Percentiles rank a stretch among this genome's conserved stretches.
Conservation (phyloP, 2,113 vertebrate genomes). For the Phocoena sinus region DNA sequence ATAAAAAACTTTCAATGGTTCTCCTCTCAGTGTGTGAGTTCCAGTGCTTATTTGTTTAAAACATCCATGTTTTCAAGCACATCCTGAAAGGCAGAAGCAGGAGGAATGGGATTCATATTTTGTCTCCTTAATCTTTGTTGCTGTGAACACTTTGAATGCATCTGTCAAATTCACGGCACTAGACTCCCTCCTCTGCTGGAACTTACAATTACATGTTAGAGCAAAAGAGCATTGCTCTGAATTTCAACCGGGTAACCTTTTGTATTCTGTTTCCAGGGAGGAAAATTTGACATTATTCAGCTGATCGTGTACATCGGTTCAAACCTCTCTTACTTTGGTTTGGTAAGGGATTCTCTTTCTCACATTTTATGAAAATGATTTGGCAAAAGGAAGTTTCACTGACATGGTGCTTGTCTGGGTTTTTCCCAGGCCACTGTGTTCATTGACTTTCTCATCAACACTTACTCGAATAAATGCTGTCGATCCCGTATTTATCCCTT, state of each 20-base stretch:
- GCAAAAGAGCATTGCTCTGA: neutral
- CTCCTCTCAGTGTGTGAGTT: neutral
- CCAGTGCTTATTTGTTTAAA: neutral
- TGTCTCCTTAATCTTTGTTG: neutral
- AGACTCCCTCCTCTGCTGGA: neutral
- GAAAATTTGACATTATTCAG: constrained; percentile 83
- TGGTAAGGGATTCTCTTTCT: constrained; percentile 80
- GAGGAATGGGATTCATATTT: accelerated
- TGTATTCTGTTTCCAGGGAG: constrained; percentile 79
- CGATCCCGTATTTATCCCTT: constrained; percentile 69
- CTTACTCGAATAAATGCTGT: constrained; percentile 51
- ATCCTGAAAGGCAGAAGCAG: neutral
- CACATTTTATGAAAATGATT: neutral
- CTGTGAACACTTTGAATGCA: neutral
- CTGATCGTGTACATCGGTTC: constrained; percentile 87
- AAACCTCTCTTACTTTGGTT: constrained; percentile 87
- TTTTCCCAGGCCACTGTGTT: constrained; percentile 78
- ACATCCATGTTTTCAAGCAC: neutral
- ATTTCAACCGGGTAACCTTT: neutral
- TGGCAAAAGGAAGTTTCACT: neutral
- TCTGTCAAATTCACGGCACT: neutral
- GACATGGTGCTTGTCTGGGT: neutral
- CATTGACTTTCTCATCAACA: constrained; percentile 82
- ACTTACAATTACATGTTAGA: neutral
- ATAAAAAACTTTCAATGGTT: neutral